Base-by-base conservation (phyloP, 1,140 invertebrate genomes). In the Nasonia giraulti region DNA sequence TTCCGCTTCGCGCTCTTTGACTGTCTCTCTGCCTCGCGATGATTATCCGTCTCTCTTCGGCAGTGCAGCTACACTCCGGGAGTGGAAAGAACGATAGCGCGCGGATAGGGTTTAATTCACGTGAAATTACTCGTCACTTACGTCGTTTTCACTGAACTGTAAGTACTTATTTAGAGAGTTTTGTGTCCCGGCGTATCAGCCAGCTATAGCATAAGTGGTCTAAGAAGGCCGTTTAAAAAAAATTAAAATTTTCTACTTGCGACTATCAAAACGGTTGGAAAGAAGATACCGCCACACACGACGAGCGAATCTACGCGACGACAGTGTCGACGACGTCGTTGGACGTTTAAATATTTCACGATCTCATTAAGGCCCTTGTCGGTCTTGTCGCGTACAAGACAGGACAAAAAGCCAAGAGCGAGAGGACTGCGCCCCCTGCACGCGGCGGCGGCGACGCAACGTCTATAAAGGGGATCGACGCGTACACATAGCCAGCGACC, bases 341-440 rank as follows among this genome's bases (percentile, higher is more conserved):
- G 74, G 31, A 12, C 50, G 33, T 71, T 80, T 86, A 50, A 79
- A 86, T 83, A 86, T 80, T 86, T 86, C 74, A 86, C 81, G 68
- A 83, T 86, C 85, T 86, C 80, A 86, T 86, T 80, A 86, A 75
- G 69, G 10, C 14, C 12, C 50, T 77, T 73, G 62, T 50, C 23
- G 77, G 44, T 80, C 78, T 75, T 68, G 50, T 80, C 77, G 62
- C 40, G 20, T 14, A 20, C n/a, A 66, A 82, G n/a, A 31, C 44
- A 71, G 62, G 81, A 82, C 66, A 79, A 82, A 82, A 82, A 83
- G 10, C 17, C 11, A 17, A 10, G 44, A 33, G 44, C 55, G 33
- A 37, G 8, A 62, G 55, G 6, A 62, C 55, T 62, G 55, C 20
- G 55, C 40, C 66, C 68, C 66, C 62, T 47, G 17, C 12, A 20